These are phyloP conservation scores for Ibidorhyncha struthersii DNA, from an alignment of 2,113 vertebrate genomes.

Conservation along the genomic window DNA sequence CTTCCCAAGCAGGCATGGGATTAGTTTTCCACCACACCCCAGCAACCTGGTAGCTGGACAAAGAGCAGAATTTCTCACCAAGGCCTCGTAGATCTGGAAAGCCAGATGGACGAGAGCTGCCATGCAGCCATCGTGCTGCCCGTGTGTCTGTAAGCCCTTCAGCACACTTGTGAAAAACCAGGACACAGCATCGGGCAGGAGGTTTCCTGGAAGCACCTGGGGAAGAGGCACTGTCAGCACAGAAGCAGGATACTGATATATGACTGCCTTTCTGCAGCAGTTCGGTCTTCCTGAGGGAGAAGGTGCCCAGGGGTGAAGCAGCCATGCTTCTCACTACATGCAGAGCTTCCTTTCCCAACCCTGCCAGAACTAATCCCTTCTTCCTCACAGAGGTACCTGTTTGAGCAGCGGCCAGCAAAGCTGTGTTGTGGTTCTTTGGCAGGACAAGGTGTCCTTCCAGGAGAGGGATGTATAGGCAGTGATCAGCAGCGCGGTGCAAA, in stretches of 20 bases:
- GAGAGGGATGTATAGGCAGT: constrained; percentile 89
- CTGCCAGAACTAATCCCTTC: not conserved
- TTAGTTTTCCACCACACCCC: not conserved
- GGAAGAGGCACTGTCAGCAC: constrained; percentile 17
- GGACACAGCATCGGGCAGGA: constrained; percentile 88
- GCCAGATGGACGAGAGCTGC: constrained; percentile 87
- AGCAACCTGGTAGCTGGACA: not conserved
- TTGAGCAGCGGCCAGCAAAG: constrained; percentile 95
- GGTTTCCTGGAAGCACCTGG: constrained; percentile 85
- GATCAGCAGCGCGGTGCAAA: constrained; percentile 88
- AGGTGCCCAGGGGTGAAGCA: not conserved
- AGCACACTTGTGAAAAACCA: constrained; percentile 93
- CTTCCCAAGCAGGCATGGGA: not conserved
- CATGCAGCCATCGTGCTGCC: constrained; percentile 93
- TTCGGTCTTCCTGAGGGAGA: not conserved
- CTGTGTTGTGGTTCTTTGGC: constrained; percentile 88
- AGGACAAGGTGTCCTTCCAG: constrained; percentile 94
- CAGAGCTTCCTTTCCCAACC: not conserved
- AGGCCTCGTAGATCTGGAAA: constrained; percentile 92
- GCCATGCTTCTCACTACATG: not conserved
- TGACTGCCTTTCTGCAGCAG: not conserved
- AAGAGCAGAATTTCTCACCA: constrained; percentile 77
- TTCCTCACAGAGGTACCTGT: constrained; percentile 76
- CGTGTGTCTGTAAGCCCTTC: constrained; percentile 88
- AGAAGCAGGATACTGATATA: not conserved